Percentiles rank a stretch among this genome's conserved stretches.
Evolutionary conservation across 2,888 invertebrate genomes (phyloP).

Genomic region (Sinohyriopsis cumingii): DNA sequence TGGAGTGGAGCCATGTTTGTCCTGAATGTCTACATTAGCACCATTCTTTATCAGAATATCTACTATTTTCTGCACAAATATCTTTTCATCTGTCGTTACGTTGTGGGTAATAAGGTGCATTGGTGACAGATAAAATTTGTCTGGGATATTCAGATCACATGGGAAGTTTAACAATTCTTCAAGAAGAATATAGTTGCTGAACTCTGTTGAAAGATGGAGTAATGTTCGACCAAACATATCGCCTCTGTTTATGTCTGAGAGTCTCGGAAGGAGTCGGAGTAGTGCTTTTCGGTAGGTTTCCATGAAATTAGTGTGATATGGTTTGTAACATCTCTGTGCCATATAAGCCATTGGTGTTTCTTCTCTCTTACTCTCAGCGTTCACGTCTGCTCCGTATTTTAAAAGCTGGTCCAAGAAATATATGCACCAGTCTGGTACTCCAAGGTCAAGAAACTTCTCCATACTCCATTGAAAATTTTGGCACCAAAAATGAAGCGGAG

Average conservation of each 20-base stretch:
- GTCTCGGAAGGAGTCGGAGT: too few species aligned
- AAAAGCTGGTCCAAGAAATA: constrained; percentile 5
- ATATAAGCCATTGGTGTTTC: constrained; percentile 8
- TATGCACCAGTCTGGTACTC: constrained; percentile 4
- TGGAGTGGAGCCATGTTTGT: constrained; percentile 16
- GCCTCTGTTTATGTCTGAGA: background rate
- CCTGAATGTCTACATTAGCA: constrained; percentile 13
- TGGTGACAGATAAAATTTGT: constrained; percentile 8
- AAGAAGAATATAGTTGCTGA: constrained; percentile 10
- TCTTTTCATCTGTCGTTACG: constrained; percentile 6
- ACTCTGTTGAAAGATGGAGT: constrained; percentile 8
- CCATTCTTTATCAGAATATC: constrained; percentile 2
- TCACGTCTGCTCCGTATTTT: constrained; percentile 7
- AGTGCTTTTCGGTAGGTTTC: too few species aligned
- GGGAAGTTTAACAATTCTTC: constrained; percentile 4
- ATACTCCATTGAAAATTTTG: constrained; percentile 11
- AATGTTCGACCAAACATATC: constrained; percentile 8
- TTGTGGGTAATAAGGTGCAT: constrained; percentile 11
- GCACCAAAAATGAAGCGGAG: constrained; percentile 14
- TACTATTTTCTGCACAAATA: constrained; percentile 5
- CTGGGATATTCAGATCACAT: constrained; percentile 1
- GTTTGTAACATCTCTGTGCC: constrained; percentile 15
- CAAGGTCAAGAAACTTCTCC: background rate
- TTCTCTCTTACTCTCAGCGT: constrained; percentile 5
- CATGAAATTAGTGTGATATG: background rate